Evolutionary conservation across 2,888 invertebrate genomes (phyloP), one percentile per base, ranked within the genome.

Genomic region (Aphodius granarius): DNA sequence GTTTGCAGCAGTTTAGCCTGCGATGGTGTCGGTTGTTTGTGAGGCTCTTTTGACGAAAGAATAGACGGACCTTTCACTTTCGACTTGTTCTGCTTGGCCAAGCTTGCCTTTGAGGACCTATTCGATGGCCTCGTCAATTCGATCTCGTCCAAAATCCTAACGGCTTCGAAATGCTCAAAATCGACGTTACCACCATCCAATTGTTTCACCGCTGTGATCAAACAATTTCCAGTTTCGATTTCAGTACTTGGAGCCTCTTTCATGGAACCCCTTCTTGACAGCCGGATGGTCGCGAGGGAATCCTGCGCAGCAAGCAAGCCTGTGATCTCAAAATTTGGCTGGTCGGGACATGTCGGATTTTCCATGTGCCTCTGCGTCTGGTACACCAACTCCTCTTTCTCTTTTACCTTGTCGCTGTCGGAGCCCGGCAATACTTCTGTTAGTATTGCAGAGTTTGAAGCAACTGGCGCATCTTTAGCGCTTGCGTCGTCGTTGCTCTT

Each of bases 271-370:
- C 71, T 71, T 62, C 76, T 23, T 4, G 76, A 76, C 70, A 80
- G 77, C 17, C 78, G 75, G 5, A 83, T 71, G 18, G 82, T 64
- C 62, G 82, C 81, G 5, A 83, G 19, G 9, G 83, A 83, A 74
- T 82, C 82, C 68, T 73, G 79, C 2, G 81, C 76, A 5, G 79
- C 81, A 20, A 83, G 73, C 19, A 83, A 22, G 4, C 76, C 76
- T 4, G 71, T 73, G 13, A 73, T 76, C 20, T 75, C 75, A 16
- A 73, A 17, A 4, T 73, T 73, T 43, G 71, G 63, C 5, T 73
- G 16, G 71, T 76, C 73, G 17, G 71, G n/a, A n/a, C n/a, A n/a
- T n/a, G n/a, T n/a, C n/a, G n/a, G n/a, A n/a, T n/a, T 62, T 6
- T 76, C 73, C 13, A 73, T 15, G 19, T 63, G 62, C 6, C 21